Conservation (phyloP, 1,140 invertebrate genomes). For the Zaprionus ghesquierei region DNA sequence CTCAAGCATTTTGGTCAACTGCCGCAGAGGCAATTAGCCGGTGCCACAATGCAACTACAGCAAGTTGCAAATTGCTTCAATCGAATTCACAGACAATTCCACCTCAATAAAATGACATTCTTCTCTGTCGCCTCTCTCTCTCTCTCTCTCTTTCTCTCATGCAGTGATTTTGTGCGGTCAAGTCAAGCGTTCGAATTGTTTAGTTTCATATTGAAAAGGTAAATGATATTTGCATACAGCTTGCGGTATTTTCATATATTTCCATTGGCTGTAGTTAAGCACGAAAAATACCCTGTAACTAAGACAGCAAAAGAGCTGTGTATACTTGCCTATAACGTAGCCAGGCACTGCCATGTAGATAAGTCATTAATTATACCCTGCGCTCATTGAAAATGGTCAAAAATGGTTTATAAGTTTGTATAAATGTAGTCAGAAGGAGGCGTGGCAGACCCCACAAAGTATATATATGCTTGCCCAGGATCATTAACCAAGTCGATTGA, state of each 20-base stretch:
- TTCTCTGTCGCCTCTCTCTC: neutral
- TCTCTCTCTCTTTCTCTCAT: neutral
- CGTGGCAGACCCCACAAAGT: no score
- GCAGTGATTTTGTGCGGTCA: neutral
- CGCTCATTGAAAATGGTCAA: no score
- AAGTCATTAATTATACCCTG: no score
- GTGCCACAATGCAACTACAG: constrained; percentile 35
- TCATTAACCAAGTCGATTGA: no score
- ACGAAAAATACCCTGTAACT: neutral
- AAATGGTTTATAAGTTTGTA: no score
- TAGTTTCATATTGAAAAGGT: neutral
- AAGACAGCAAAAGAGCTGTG: neutral
- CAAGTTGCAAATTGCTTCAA: constrained; percentile 20
- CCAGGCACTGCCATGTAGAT: no score
- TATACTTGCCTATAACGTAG: no score
- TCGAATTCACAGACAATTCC: constrained; percentile 24
- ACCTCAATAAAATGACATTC: constrained; percentile 12
- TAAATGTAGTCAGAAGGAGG: no score
- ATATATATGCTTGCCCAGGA: no score
- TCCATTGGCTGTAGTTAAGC: constrained; percentile 4
- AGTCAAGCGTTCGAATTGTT: constrained; percentile 20
- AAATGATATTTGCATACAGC: constrained; percentile 18
- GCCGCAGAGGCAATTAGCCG: constrained; percentile 24
- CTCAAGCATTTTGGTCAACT: neutral
- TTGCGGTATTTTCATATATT: constrained; percentile 18